phyloP scores from a whole-genome alignment of 2,888 invertebrate genomes.

The Hydropsyche betteni region DNA sequence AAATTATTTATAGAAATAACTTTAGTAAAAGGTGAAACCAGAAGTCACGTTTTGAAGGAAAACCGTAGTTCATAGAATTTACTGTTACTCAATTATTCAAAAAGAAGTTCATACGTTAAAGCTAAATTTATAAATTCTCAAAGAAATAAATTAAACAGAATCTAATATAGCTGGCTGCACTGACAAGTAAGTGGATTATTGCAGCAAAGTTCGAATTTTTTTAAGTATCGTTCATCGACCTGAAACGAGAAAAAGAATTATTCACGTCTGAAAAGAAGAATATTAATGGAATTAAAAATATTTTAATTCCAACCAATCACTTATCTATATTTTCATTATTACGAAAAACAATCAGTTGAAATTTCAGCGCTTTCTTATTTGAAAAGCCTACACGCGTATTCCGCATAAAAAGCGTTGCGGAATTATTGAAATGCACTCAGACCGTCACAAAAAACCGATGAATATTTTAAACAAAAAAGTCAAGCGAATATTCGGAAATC shows the following conservation, averaged over 20 bases:
- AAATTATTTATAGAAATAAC: no score
- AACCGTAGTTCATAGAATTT: no score
- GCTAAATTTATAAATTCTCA: no score
- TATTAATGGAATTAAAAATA: neutral
- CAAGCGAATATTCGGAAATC: no score
- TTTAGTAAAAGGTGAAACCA: no score
- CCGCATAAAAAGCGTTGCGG: neutral
- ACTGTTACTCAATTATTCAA: no score
- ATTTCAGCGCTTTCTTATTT: slow-evolving; percentile 1
- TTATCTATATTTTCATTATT: neutral
- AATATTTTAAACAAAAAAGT: no score
- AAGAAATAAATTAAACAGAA: no score
- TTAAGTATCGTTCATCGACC: neutral
- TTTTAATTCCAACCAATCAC: neutral
- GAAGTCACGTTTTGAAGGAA: no score
- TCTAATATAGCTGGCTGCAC: no score
- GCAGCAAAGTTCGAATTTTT: neutral
- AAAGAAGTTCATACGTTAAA: no score
- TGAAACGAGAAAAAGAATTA: neutral
- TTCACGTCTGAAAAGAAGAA: neutral
- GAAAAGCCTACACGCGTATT: slow-evolving; percentile 2
- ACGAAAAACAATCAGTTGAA: neutral
- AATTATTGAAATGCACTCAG: slow-evolving; percentile 37
- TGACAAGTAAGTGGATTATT: neutral
- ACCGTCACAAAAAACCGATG: neutral